Conservation (phyloP, 2,888 invertebrate species). For the Lepeophtheirus nordmannii region DNA sequence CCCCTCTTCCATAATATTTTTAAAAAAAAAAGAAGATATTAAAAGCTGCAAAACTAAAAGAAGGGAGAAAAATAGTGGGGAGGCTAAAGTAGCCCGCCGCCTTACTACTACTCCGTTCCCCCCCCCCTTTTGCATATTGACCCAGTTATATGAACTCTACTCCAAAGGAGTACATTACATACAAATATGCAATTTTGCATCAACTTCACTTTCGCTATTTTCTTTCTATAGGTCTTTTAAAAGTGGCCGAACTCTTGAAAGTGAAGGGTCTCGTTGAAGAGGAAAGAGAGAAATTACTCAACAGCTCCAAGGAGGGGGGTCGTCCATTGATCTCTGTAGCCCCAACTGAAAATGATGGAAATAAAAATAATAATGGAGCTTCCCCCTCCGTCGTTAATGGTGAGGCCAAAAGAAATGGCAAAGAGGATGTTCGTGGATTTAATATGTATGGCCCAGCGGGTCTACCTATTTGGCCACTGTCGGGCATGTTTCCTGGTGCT, state of each 20-base stretch:
- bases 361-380: not conserved
- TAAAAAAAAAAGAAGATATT: not conserved
- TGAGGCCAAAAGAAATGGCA: not conserved
- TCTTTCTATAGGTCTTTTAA: slow-evolving; percentile 35
- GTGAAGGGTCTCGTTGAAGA: slow-evolving; percentile 46
- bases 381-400: not conserved
- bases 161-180: not conserved
- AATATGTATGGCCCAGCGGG: not conserved
- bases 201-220: not conserved
- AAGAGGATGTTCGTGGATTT: not conserved
- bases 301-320: not conserved
- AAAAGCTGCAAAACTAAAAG: not conserved
- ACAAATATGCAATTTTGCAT: not conserved
- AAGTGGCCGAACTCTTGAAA: slow-evolving; percentile 45
- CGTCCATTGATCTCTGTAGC: slow-evolving; percentile 5
- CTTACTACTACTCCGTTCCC: not conserved
- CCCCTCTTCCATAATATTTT: not conserved
- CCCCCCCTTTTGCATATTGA: slow-evolving; percentile 2
- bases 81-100: not conserved
- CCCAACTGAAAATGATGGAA: not conserved
- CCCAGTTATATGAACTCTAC: not conserved
- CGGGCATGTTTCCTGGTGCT: slow-evolving; percentile 22
- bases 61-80: not conserved
- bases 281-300: slow-evolving; percentile 14
- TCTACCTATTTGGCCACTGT: slow-evolving; percentile 23